Evolutionary conservation across 2,797 vertebrate genomes (phyloP).

Genomic region (Micromesistius poutassou): DNA sequence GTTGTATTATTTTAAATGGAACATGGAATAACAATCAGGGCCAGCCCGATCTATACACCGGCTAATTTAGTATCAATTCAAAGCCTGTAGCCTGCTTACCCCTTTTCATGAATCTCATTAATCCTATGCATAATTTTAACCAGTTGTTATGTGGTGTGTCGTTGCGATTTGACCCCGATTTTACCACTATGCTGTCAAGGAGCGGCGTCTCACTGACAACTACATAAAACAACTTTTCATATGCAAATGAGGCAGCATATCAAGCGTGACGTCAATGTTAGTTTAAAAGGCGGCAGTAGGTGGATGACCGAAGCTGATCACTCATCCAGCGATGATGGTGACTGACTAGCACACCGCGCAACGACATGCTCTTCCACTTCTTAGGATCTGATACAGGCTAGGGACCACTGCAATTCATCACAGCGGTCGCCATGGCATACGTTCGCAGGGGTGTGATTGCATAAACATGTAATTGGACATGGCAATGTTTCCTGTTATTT

Average conservation of each 20-base stretch:
- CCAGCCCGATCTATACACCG: conserved; percentile 39
- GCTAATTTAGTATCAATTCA: neutral
- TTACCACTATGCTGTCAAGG: conserved; percentile 25
- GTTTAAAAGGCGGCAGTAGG: conserved; percentile 54
- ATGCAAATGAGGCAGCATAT: conserved; percentile 45
- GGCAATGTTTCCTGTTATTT: too few species aligned
- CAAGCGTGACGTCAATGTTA: conserved; percentile 53
- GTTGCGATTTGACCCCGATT: conserved; percentile 36
- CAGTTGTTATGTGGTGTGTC: conserved; percentile 8
- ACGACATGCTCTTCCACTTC: neutral
- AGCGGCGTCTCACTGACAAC: conserved; percentile 44
- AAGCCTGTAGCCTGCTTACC: neutral
- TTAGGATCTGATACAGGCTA: too few species aligned
- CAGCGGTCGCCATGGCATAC: too few species aligned
- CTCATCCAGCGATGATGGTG: conserved; percentile 14
- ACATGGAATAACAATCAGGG: conserved; percentile 43
- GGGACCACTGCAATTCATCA: too few species aligned
- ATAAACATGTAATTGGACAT: too few species aligned
- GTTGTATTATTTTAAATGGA: conserved; percentile 35
- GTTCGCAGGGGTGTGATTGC: too few species aligned
- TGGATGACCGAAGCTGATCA: conserved; percentile 39
- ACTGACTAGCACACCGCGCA: too few species aligned
- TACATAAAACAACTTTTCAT: conserved; percentile 43
- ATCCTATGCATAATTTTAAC: conserved; percentile 13
- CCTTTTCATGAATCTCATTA: neutral